These are phyloP conservation scores for Mionectes macconnelli DNA, from an alignment of 2,113 vertebrate species.

Conservation along the genomic window DNA sequence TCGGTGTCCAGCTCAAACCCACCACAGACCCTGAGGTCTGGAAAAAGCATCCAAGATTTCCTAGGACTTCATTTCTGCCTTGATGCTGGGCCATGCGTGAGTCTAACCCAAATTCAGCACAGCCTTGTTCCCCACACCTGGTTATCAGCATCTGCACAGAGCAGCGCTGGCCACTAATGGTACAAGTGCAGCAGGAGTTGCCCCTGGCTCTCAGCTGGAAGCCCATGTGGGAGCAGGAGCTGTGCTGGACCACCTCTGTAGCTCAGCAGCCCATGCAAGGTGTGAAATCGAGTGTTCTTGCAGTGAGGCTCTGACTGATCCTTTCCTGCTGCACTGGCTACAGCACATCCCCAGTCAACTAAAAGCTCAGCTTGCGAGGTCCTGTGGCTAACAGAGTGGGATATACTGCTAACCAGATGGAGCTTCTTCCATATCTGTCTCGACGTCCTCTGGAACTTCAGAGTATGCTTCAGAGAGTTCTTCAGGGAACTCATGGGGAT, in stretches of 20 bases:
- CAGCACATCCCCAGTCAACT: background rate
- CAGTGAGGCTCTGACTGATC: background rate
- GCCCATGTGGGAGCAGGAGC: fast-evolving
- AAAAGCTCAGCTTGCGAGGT: background rate
- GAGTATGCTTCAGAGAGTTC: background rate
- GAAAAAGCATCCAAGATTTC: background rate
- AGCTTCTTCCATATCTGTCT: too few relatives aligned
- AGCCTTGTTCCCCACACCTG: background rate
- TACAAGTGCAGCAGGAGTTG: background rate
- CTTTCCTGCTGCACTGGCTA: background rate
- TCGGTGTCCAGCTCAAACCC: background rate
- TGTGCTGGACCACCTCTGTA: background rate
- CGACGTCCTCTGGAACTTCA: too few relatives aligned
- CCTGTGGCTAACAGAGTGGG: background rate
- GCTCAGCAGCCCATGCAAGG: background rate
- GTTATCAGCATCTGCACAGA: background rate
- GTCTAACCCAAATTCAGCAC: background rate
- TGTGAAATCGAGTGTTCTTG: background rate
- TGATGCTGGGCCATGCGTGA: too few relatives aligned
- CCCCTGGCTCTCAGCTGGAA: background rate
- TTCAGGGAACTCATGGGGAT: too few relatives aligned
- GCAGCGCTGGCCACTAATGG: background rate
- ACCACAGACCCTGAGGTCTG: background rate
- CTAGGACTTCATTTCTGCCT: background rate
- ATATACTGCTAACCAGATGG: background rate